Evolutionary conservation across 2,797 vertebrate genomes (phyloP).

Genomic region (Sebastes flavidus): DNA sequence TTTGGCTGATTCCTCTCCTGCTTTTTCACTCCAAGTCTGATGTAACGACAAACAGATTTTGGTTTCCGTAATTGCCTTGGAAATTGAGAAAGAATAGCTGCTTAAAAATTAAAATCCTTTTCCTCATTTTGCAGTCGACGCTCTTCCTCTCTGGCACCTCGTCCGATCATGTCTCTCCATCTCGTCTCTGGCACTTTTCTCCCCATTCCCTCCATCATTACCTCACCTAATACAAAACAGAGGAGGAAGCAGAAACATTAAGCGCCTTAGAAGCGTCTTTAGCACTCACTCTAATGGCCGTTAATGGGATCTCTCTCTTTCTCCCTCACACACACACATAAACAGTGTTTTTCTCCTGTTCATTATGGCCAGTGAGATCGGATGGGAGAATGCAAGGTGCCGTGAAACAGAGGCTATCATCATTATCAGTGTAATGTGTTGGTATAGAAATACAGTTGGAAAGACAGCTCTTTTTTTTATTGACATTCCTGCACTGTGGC

Average conservation of each 20-base stretch:
- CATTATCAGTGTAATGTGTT: background rate
- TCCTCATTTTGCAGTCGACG: background rate
- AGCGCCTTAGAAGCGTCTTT: background rate
- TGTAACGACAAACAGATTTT: background rate
- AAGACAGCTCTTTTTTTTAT: background rate
- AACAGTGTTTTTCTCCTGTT: background rate
- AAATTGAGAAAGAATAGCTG: constrained; percentile 51
- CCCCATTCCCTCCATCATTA: background rate
- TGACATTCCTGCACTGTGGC: background rate
- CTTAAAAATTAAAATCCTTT: constrained; percentile 33
- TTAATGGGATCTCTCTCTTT: constrained; percentile 17
- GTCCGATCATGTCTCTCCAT: background rate
- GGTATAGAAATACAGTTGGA: background rate
- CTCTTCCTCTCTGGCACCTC: background rate
- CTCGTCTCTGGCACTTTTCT: background rate
- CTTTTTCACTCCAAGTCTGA: background rate
- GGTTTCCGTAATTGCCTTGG: background rate
- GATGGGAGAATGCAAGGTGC: background rate
- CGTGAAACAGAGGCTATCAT: background rate
- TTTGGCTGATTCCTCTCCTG: background rate
- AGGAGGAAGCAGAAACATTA: constrained; percentile 15
- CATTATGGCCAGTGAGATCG: background rate
- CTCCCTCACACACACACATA: background rate
- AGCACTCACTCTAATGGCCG: constrained; percentile 24
- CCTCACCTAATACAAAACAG: background rate